phyloP scores from a whole-genome alignment of 2,113 vertebrate genomes.

The Calidris pygmaea region DNA sequence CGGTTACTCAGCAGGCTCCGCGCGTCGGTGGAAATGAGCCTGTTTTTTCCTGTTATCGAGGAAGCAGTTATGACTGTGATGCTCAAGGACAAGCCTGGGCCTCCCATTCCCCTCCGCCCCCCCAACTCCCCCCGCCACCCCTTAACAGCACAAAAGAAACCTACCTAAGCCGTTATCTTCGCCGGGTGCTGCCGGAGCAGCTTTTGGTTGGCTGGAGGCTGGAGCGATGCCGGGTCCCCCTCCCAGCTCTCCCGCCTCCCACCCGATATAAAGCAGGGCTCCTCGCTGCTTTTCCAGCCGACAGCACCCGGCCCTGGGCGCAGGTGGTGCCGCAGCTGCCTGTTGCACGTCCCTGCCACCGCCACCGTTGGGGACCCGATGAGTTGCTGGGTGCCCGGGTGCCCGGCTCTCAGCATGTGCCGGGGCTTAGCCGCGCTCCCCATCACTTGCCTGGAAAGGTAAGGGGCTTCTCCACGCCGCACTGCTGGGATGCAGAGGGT shows the following conservation, averaged over 20 bases:
- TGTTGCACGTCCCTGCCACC: accelerated
- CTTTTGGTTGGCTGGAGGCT: conserved; percentile 48
- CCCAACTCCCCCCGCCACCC: background rate
- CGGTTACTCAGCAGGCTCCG: background rate
- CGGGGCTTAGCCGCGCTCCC: conserved; percentile 81
- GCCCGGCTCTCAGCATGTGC: conserved; percentile 77
- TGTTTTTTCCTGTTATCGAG: conserved; percentile 5
- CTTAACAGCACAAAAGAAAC: background rate
- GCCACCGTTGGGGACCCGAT: background rate
- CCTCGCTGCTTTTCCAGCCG: background rate
- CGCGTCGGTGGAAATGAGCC: background rate
- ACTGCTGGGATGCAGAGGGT: background rate
- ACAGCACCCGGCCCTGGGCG: accelerated
- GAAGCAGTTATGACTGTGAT: background rate
- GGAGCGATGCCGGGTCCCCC: background rate
- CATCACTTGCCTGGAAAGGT: conserved; percentile 88
- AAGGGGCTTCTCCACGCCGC: conserved; percentile 5
- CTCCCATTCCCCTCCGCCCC: background rate
- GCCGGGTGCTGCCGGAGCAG: background rate
- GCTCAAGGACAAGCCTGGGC: conserved; percentile 51
- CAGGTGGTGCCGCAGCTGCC: background rate
- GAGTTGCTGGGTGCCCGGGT: conserved; percentile 22
- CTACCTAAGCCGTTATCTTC: conserved; percentile 29
- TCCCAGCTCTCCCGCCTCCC: conserved; percentile 39
- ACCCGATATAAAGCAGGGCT: conserved; percentile 74